phyloP scores from a whole-genome alignment of 1,140 invertebrate species.

The Spodoptera litura region DNA sequence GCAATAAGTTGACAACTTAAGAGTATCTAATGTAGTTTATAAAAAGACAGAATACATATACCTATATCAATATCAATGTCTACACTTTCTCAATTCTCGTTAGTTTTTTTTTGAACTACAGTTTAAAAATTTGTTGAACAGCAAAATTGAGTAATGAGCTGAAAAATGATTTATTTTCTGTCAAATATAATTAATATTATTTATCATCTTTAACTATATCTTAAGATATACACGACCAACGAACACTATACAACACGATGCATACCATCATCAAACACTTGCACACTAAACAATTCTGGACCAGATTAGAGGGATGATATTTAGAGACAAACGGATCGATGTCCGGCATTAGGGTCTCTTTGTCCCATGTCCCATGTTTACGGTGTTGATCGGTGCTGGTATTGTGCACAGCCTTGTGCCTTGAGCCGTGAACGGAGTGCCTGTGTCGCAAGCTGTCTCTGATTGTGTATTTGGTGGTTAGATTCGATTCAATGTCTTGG shows the following conservation, averaged over 20 bases:
- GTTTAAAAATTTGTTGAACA: no score
- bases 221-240: not conserved
- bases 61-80: no score
- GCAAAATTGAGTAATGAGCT: no score
- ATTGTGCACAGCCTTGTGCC: conserved; percentile 11
- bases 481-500: no score
- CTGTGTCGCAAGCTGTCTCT: not conserved
- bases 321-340: conserved; percentile 34
- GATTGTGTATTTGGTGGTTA: not conserved
- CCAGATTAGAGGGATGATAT: conserved; percentile 14
- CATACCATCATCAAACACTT: not conserved
- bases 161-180: no score
- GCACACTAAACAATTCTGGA: not conserved
- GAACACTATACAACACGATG: not conserved
- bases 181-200: no score
- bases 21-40: no score
- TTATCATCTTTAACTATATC: no score
- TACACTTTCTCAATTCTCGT: no score
- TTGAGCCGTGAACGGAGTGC: conserved; percentile 19
- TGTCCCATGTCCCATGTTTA: conserved; percentile 9
- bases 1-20: no score
- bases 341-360: conserved; percentile 13
- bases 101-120: no score
- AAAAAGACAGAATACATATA: no score
- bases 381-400: conserved; percentile 6